These are phyloP conservation scores for Malaclemys terrapin DNA, from an alignment of 2,113 vertebrate genomes.

Conservation along the genomic window DNA sequence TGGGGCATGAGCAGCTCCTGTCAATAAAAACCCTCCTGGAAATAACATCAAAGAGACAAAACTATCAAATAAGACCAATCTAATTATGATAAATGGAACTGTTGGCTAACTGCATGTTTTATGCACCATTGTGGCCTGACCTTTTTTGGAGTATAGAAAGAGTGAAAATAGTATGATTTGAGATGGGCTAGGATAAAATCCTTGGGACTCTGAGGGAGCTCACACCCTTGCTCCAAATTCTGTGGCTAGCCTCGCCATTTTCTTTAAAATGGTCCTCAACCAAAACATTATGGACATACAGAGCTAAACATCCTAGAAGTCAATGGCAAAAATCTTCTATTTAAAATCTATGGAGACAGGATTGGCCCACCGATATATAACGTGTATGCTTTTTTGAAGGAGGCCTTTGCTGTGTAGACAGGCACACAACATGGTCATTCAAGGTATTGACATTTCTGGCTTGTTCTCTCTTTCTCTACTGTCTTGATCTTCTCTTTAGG, in stretches of 20 bases:
- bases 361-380: not conserved
- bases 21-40: conserved; percentile 15
- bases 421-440: not conserved
- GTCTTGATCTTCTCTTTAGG: not conserved
- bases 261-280: not conserved
- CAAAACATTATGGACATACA: not conserved
- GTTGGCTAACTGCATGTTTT: conserved; percentile 20
- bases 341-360: not conserved
- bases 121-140: not conserved
- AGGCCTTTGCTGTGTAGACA: accelerated
- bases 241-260: not conserved
- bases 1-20: not conserved
- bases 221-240: not conserved
- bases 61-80: conserved; percentile 9
- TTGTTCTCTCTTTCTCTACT: not conserved
- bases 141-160: not conserved
- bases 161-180: not conserved
- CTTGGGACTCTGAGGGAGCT: not conserved
- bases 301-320: not conserved
- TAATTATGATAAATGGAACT: not conserved
- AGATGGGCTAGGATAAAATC: not conserved
- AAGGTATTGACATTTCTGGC: not conserved
- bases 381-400: not conserved
- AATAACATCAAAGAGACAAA: conserved; percentile 27
- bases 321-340: not conserved